Base-by-base conservation (phyloP, 2,888 invertebrate species). In the Eupelmus urozonus region DNA sequence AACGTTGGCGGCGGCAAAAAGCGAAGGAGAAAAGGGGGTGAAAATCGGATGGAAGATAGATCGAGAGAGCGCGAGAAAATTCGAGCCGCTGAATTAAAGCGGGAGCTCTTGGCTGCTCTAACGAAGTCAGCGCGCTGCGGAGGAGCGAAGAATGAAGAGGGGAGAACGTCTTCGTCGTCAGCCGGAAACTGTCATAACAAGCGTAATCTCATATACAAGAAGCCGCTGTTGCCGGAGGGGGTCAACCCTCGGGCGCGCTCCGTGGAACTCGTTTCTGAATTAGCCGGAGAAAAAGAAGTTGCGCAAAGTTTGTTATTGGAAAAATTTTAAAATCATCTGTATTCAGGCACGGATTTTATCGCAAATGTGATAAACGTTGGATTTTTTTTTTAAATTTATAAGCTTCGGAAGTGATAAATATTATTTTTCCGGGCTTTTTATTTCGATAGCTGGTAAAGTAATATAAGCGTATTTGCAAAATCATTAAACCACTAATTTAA, bases 171-270 rank as follows among this genome's bases (percentile, higher is more conserved):
- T 11, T n/a, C n/a, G 34, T 13, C 70, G 18, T 71, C 60, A 82
- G 81, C 81, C 78, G 85, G 81, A 85, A 85, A 85, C 85, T 84
- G 84, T 83, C 85, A 85, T 86, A 87, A 87, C 86, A 85, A 87
- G 87, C 85, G 84, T 87, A 87, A 87, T 87, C 86, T 87, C 83
- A 83, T 86, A 85, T 83, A 85, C 34, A 45, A 59, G 62, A 40
- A 71, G 49, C 49, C 2, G n/a, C 13, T 7, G 55, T 5, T 9
- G 59, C 34, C 40, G 3, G 49, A 66, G 49, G 53, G 40, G 51
- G 42, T 29, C 57, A 53, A 13, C 9, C 2, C 29, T 20, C 23
- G 16, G 59, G 16, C 16, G 40, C 62, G 45, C 29, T 69, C 25
- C 62, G 62, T 53, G 42, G 16, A 53, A 29, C 34, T 53, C 42